A percentile compares a stretch with the other conserved stretches of the same genome.
These are phyloP conservation scores for roundworm (Caenorhabditis elegans) DNA, from an alignment of 1,140 invertebrate species.

Conservation along the genomic window WBcel235 BX284605.5:9419501-9420000, in stretches of 20 bases:
- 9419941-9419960: no score
- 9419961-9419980: no score
- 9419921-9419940: no score
- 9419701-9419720: constrained; percentile 29
- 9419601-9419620: background rate
- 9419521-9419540: background rate
- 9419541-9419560: background rate
- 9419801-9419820: background rate
- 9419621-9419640: constrained; percentile 16
- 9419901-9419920: no score
- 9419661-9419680: background rate
- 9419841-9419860: background rate
- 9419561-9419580: background rate
- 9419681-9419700: background rate
- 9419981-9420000: no score
- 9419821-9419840: background rate
- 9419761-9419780: background rate
- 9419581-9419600: background rate
- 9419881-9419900: no score
- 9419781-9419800: constrained; percentile 12
- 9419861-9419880: no score
- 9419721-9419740: background rate
- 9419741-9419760: background rate
- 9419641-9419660: constrained; percentile 26
- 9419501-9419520: background rate